Base-by-base conservation (phyloP, 1,140 invertebrate species). In the Trigoniulus corallinus region DNA sequence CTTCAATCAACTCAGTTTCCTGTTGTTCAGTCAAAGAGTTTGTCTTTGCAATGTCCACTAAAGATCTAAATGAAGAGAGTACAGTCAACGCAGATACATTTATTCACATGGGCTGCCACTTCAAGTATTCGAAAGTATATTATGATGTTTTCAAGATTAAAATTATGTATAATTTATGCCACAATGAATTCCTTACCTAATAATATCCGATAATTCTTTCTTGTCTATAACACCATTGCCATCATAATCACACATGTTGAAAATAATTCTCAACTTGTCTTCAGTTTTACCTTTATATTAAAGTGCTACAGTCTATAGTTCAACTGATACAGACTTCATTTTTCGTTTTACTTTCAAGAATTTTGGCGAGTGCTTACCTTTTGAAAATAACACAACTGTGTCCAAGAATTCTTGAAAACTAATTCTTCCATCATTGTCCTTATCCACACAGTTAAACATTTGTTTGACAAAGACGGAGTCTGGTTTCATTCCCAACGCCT, bases 381-480 rank as follows among this genome's bases (percentile, higher is more conserved):
- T 69, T 2, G 72, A 67, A 51, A 74, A 70, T 1, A 96, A 69
- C 0, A 95, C 82, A 1, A 97, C 89, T 0, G 93, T 95, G 59
- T 96, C 88, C 20, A 98, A 69, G 65, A 98, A 98, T 71, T 98
- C 93, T 68, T 95, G 88, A 64, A 98, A 98, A 10, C 88, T 94
- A 59, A 98, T 96, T 58, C 88, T 74, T 0, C 92, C 89, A 66
- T 95, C 91, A 42, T 88, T 77, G 64, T 96, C 89, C 60, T 94
- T 94, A 64, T 98, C 92, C 0, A 97, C 91, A 57, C 97, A 91
- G 58, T 93, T 93, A 64, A 98, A 99, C 93, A 99, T 98, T 69
- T 96, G 89, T 56, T 92, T 84, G 0, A 99, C 93, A 67, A 99
- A 99, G 13, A 98, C 81, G 23, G 91, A 93, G 62, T 94, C 86